These are phyloP conservation scores for Andrena hattorfiana DNA, from an alignment of 2,888 invertebrate genomes.

Conservation along the genomic window DNA sequence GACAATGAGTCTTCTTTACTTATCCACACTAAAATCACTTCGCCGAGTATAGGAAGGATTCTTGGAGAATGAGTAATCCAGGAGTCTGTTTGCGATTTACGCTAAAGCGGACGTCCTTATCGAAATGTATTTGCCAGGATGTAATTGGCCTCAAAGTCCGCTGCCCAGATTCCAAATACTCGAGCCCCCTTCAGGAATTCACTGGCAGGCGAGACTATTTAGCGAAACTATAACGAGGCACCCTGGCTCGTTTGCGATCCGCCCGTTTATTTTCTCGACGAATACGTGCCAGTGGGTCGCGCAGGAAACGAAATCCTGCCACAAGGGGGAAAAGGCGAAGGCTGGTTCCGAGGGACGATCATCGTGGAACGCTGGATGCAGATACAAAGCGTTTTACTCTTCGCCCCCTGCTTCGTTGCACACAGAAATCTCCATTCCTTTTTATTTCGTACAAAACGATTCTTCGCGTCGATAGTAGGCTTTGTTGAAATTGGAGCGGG, in stretches of 20 bases:
- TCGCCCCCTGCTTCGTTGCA: no score
- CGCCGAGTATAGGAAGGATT: no score
- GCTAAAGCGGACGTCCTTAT: no score
- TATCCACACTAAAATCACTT: no score
- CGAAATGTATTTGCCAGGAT: no score
- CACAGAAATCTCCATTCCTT: not conserved
- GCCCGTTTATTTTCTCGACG: constrained; percentile 25
- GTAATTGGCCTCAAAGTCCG: no score
- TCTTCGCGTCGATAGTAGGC: not conserved
- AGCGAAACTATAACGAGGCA: constrained; percentile 17
- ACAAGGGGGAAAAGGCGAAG: not conserved
- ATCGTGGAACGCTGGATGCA: not conserved
- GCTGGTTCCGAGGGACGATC: not conserved
- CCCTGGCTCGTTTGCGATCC: constrained; percentile 2
- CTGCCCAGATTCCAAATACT: no score
- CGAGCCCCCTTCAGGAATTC: not conserved
- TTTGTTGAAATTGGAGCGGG: no score
- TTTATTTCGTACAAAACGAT: not conserved
- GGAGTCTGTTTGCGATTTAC: no score
- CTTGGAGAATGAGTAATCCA: no score
- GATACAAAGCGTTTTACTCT: constrained; percentile 1
- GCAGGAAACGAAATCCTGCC: constrained; percentile 40
- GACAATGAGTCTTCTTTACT: no score
- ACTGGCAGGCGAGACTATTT: constrained; percentile 23
- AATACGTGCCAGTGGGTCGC: constrained; percentile 57